Base-by-base conservation (phyloP, 2,113 vertebrate genomes). In the Apistogramma diplotaenia region DNA sequence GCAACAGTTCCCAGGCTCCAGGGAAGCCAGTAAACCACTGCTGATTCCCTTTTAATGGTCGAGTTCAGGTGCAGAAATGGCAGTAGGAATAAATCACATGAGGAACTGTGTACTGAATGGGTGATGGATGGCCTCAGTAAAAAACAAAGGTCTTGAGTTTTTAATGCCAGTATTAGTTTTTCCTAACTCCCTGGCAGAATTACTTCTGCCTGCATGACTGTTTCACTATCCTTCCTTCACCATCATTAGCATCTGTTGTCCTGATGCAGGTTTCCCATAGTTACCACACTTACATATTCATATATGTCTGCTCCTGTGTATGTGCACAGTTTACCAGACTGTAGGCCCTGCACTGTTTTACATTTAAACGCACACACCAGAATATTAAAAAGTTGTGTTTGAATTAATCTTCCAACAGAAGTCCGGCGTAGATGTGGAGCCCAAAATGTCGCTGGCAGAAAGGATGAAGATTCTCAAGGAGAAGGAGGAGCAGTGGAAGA, bases 401-500 rank as follows among this genome's bases (percentile, higher is more conserved):
- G 5, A 61, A 23, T 83, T 19, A 25, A 23, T 74, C 31, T 85
- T 58, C 37, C 82, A 51, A 76, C 86, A 96, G 96, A 95, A 94
- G 72, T 84, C 94, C 25, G 78, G 25, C 0, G 33, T 91, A 0
- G 93, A 94, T 0, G 7, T 94, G 74, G 94, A 86, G 71, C 81
- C 93, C 7, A 95, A 95, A 83, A 87, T 91, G 91, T 93, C 94
- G 0, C 80, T 96, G 87, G 85, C 82, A 12, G 93, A 96, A 0
- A 87, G 95, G 54, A 95, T 95, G 94, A 95, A 94, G 90, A 89
- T 94, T 75, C 94, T 96, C 4, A 94, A 95, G 79, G 94, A 94
- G 76, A 95, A 94, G 57, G 95, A 95, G 90, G 94, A 96, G 76
- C 90, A 93, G 84, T 95, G 95, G 96, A 95, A 96, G 83, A 78